phyloP scores from a whole-genome alignment of 92 coral and sea anemone species.

The Bergia sp. region DNA sequence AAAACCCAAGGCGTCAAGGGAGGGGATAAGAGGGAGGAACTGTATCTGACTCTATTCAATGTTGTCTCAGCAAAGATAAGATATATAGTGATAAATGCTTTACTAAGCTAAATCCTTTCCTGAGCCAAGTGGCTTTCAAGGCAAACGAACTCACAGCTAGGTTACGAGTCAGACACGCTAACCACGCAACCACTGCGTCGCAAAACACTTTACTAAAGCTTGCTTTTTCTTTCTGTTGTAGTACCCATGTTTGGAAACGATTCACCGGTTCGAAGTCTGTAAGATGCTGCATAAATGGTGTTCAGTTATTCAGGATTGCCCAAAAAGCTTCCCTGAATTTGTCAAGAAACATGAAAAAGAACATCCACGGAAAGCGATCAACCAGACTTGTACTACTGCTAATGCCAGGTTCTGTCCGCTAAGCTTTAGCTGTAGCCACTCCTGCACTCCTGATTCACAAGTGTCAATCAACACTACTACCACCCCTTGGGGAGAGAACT shows the following conservation, averaged over 20 bases:
- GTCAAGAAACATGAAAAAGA: background rate
- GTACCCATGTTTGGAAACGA: constrained; percentile 28
- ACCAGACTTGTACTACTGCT: constrained; percentile 31
- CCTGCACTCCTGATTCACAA: constrained; percentile 12
- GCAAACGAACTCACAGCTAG: too few relatives aligned
- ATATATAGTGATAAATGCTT: too few relatives aligned
- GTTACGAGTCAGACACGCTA: too few relatives aligned
- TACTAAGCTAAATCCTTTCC: too few relatives aligned
- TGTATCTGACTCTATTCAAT: too few relatives aligned
- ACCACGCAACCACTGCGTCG: too few relatives aligned
- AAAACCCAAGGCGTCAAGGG: too few relatives aligned
- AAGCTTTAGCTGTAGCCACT: constrained; percentile 22
- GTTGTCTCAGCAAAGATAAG: too few relatives aligned
- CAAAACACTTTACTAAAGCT: too few relatives aligned
- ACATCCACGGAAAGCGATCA: constrained; percentile 6
- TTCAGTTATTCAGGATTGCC: background rate
- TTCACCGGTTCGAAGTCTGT: constrained; percentile 17
- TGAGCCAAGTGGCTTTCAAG: too few relatives aligned
- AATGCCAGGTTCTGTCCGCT: constrained; percentile 25
- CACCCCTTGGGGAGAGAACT: constrained; percentile 38
- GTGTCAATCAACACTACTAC: background rate
- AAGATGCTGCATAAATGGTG: constrained; percentile 6
- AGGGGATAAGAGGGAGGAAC: too few relatives aligned
- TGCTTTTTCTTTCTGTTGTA: background rate
- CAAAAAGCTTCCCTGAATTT: background rate